A percentile compares a stretch with the other conserved stretches of the same genome.
Conservation (phyloP, 1,140 invertebrate genomes). For the Leptopilina clavipes region DNA sequence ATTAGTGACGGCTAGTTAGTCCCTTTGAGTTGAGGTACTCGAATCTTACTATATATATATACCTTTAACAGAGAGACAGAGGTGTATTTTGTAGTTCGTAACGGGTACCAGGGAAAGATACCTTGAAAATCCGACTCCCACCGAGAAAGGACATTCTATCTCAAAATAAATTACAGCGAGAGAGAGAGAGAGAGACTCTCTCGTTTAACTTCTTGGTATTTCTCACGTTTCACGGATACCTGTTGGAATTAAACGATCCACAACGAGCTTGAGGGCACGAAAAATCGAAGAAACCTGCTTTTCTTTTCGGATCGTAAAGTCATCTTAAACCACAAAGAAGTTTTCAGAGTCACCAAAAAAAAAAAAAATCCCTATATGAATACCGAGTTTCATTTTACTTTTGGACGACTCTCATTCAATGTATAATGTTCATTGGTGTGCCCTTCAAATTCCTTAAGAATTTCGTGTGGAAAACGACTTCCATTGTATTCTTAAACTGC, state of each 20-base stretch:
- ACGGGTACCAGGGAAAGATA: neutral
- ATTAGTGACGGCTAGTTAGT: slow-evolving; percentile 29
- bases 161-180: slow-evolving; percentile 7
- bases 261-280: slow-evolving; percentile 41
- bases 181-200: no score
- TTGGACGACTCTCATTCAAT: slow-evolving; percentile 36
- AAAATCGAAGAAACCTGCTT: slow-evolving; percentile 49
- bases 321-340: slow-evolving; percentile 46
- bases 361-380: slow-evolving; percentile 20
- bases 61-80: no score
- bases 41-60: slow-evolving; percentile 22
- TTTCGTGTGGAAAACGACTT: slow-evolving; percentile 32
- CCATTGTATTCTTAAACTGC: slow-evolving; percentile 34
- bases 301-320: slow-evolving; percentile 44
- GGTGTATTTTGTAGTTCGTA: neutral
- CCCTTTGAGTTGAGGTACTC: slow-evolving; percentile 27
- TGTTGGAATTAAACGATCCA: slow-evolving; percentile 57
- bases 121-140: neutral
- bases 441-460: slow-evolving; percentile 47
- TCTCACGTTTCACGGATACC: slow-evolving; percentile 57
- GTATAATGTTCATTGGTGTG: slow-evolving; percentile 40
- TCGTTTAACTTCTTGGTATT: slow-evolving; percentile 42
- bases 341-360: slow-evolving; percentile 43
- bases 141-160: slow-evolving; percentile 16
- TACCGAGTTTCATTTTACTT: slow-evolving; percentile 38